phyloP scores from a whole-genome alignment of 2,888 invertebrate species.

The Gerris lacustris region DNA sequence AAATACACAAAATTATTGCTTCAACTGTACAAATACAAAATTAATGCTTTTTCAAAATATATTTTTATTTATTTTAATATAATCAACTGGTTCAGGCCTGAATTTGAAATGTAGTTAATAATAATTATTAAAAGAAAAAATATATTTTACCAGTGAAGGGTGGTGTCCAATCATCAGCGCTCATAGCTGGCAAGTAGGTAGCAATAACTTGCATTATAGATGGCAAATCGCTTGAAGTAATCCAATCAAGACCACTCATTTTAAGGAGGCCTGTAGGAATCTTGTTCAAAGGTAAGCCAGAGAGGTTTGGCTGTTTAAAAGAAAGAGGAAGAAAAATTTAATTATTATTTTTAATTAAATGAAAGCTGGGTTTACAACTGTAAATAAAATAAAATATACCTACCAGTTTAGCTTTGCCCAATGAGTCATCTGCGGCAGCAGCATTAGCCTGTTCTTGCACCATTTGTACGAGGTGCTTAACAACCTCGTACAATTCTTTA shows the following conservation, averaged over 20 bases:
- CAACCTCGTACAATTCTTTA: neutral
- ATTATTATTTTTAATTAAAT: neutral
- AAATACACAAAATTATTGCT: too few relatives aligned
- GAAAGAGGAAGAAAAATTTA: neutral
- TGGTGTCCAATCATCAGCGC: slow-evolving; percentile 3
- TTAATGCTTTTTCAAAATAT: too few relatives aligned
- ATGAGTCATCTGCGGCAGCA: neutral
- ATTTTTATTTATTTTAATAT: too few relatives aligned
- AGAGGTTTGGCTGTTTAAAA: neutral
- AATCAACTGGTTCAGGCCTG: too few relatives aligned
- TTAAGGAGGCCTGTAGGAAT: neutral
- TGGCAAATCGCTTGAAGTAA: neutral
- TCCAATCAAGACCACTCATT: slow-evolving; percentile 4
- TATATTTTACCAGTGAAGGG: slow-evolving; percentile 1
- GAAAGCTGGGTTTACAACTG: neutral
- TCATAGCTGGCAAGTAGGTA: neutral
- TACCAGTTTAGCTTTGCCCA: neutral
- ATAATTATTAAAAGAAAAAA: neutral
- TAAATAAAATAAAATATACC: neutral
- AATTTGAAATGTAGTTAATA: too few relatives aligned
- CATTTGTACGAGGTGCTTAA: neutral
- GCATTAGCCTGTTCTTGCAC: too few relatives aligned
- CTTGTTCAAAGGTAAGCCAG: neutral
- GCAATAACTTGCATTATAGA: neutral
- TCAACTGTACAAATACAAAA: too few relatives aligned